Conservation (phyloP, 2,888 invertebrate species). For the Fragum sueziense region DNA sequence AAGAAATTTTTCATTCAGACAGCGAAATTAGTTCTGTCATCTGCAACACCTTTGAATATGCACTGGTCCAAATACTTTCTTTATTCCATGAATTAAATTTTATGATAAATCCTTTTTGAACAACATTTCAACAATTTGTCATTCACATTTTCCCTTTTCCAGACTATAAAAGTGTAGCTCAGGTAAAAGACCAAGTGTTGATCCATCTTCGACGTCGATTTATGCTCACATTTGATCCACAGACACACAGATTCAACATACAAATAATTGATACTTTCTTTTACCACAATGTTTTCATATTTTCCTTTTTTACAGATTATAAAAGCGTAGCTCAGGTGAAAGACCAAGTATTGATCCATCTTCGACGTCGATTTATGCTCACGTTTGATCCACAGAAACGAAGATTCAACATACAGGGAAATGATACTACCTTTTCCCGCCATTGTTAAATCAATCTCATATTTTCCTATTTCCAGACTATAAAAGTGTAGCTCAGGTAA, state of each 20-base stretch:
- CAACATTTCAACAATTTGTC: too few species aligned
- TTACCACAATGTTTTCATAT: conserved; percentile 3
- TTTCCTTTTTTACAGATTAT: conserved; percentile 14
- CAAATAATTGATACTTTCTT: conserved; percentile 39
- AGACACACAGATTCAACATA: conserved; percentile 43
- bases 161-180: conserved; percentile 29
- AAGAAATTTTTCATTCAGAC: too few species aligned
- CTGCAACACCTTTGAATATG: too few species aligned
- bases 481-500: conserved; percentile 29
- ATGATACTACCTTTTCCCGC: too few species aligned
- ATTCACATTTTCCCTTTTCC: too few species aligned
- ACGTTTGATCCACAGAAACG: conserved; percentile 36
- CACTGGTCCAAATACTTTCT: too few species aligned
- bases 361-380: conserved; percentile 35
- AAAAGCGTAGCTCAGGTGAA: conserved; percentile 32
- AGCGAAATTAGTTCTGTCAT: too few species aligned
- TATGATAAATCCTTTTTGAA: too few species aligned
- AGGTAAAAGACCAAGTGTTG: conserved; percentile 36
- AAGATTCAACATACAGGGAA: conserved; percentile 53
- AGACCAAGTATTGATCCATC: conserved; percentile 30
- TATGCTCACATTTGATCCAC: conserved; percentile 42
- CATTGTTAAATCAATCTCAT: too few species aligned
- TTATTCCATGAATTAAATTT: too few species aligned
- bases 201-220: conserved; percentile 31
- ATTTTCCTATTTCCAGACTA: conserved; percentile 17